Evolutionary conservation across 2,888 invertebrate genomes (phyloP).

Genomic region (Chloroclystis v-ata): DNA sequence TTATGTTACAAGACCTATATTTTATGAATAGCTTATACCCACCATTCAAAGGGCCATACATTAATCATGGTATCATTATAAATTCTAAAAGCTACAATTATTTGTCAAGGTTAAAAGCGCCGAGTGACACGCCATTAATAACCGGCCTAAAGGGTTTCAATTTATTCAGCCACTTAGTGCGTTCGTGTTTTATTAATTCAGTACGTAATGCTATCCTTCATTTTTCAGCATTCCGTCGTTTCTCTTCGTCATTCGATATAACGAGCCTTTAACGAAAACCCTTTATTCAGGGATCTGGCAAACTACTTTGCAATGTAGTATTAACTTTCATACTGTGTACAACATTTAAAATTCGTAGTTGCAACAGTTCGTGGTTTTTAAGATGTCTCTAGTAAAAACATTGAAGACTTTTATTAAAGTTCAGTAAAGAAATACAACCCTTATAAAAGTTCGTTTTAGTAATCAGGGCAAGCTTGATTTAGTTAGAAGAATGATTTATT

Average conservation of each 20-base stretch:
- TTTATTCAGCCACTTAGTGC: constrained; percentile 21
- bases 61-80: neutral
- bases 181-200: constrained; percentile 20
- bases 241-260: constrained; percentile 25
- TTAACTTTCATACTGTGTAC: too few relatives aligned
- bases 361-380: too few relatives aligned
- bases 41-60: neutral
- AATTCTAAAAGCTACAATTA: constrained; percentile 4
- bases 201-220: constrained; percentile 18
- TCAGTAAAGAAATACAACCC: too few relatives aligned
- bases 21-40: too few relatives aligned
- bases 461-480: too few relatives aligned
- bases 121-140: constrained; percentile 15
- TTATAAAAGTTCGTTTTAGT: too few relatives aligned
- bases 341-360: too few relatives aligned
- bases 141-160: constrained; percentile 18
- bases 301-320: neutral
- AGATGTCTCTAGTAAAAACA: too few relatives aligned
- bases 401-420: too few relatives aligned
- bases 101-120: constrained; percentile 9
- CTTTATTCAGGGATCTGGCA: constrained; percentile 5
- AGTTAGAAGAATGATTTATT: too few relatives aligned
- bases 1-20: too few relatives aligned
- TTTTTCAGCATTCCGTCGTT: constrained; percentile 18
- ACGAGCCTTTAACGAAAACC: constrained; percentile 21